These are phyloP conservation scores for Megastigmus dorsalis DNA, from an alignment of 2,888 invertebrate species.

Conservation along the genomic window DNA sequence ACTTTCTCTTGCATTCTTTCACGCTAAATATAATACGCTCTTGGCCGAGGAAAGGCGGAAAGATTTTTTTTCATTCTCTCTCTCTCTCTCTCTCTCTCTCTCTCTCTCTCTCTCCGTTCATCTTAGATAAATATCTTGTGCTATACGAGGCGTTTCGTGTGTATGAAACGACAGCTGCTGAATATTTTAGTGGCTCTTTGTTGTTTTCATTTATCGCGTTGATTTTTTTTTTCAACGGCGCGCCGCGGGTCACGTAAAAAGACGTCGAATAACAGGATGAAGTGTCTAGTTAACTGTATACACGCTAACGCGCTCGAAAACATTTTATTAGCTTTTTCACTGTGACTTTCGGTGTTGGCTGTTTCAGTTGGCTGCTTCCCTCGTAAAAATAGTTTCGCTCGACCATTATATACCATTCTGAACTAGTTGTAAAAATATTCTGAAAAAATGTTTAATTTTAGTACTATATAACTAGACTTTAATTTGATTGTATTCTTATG, in stretches of 20 bases:
- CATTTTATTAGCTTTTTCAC: too few relatives aligned
- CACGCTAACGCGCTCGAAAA: neutral
- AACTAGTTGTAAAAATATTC: neutral
- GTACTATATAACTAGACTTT: too few relatives aligned
- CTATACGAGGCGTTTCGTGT: neutral
- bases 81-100: too few relatives aligned
- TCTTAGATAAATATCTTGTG: slow-evolving; percentile 26
- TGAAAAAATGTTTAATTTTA: too few relatives aligned
- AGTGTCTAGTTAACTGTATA: neutral
- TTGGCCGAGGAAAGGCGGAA: neutral
- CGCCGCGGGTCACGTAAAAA: neutral
- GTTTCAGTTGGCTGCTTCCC: too few relatives aligned
- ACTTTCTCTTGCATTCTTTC: slow-evolving; percentile 51
- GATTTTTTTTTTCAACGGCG: neutral
- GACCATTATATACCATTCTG: too few relatives aligned
- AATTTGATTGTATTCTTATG: too few relatives aligned
- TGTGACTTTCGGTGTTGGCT: too few relatives aligned
- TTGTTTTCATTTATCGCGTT: neutral
- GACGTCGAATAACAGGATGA: slow-evolving; percentile 8
- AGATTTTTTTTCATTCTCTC: slow-evolving; percentile 27
- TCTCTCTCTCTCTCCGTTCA: too few relatives aligned
- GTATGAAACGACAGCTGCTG: slow-evolving; percentile 20
- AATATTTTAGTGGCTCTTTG: slow-evolving; percentile 17
- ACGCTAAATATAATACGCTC: neutral
- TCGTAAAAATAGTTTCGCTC: too few relatives aligned